A percentile compares a stretch with the other conserved stretches of the same genome.
These are phyloP conservation scores for Tetragnatha versicolor DNA, from an alignment of 1,140 invertebrate species.

Conservation along the genomic window DNA sequence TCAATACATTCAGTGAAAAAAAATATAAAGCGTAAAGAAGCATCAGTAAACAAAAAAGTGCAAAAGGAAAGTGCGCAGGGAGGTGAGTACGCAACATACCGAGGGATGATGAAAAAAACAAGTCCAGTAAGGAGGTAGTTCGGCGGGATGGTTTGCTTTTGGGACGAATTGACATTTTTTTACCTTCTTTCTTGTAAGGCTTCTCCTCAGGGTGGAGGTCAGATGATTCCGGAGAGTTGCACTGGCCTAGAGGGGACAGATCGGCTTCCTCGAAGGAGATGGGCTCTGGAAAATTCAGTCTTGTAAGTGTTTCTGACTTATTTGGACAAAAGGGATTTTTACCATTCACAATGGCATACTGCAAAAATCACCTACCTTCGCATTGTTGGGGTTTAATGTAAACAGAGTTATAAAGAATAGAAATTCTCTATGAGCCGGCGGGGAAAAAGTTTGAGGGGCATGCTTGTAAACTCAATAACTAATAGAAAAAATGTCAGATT, in stretches of 20 bases:
- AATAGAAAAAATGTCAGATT: too few relatives aligned
- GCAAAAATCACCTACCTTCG: too few relatives aligned
- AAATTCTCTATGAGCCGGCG: too few relatives aligned
- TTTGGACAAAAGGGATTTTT: too few relatives aligned
- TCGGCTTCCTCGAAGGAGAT: constrained; percentile 69
- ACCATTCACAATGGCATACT: too few relatives aligned
- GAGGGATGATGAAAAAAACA: constrained; percentile 57
- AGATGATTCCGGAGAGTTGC: constrained; percentile 62
- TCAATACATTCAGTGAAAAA: too few relatives aligned
- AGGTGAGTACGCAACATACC: constrained; percentile 47
- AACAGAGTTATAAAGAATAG: too few relatives aligned
- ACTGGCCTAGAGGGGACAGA: constrained; percentile 61
- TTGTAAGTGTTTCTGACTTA: too few relatives aligned
- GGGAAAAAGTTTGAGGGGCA: too few relatives aligned
- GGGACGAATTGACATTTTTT: constrained; percentile 59
- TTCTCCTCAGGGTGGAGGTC: constrained; percentile 65
- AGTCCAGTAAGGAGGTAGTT: constrained; percentile 82
- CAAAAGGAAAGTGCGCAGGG: constrained; percentile 7
- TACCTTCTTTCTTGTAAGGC: constrained; percentile 67
- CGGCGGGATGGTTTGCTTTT: constrained; percentile 80
- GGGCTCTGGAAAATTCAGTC: constrained; percentile 65
- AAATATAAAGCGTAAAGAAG: background rate
- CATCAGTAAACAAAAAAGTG: background rate
- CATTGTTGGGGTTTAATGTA: too few relatives aligned
- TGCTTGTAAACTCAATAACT: too few relatives aligned